Base-by-base conservation (phyloP, 2,888 invertebrate genomes). In the Phaedon cochleariae region DNA sequence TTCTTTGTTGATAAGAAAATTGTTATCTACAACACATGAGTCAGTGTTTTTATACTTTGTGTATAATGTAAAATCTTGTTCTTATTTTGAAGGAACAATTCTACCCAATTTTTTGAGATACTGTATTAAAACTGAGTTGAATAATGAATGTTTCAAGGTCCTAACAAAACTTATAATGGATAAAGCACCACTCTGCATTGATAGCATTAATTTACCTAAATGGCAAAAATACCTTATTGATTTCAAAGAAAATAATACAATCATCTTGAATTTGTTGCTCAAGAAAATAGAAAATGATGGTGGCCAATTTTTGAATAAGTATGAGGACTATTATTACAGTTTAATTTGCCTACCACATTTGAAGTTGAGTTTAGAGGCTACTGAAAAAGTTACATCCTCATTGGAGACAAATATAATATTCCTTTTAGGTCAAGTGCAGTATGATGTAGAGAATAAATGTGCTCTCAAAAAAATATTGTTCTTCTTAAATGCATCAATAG, bases 41-140 rank as follows among this genome's bases (percentile, higher is more conserved):
- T 82, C 84, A 31, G 85, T 91, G 17, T 84, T 90, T 31, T 85
- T 91, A 55, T 85, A 87, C 62, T 90, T 92, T 76, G 87, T 92
- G 1, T 87, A 89, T 74, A 87, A 89, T 80, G 87, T 93, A 2
- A 85, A 88, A 37, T 81, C 86, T 31, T 91, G 90, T 77, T 85
- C 90, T 0, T 89, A 90, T 57, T 93, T 93, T 80, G 93, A 94
- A 77, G 85, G 90, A 70, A 85, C 92, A 31, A 87, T 94, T 67
- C 82, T 94, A 57, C 92, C 93, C 0, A 85, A 87, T 15, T 88
- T 92, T 65, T 75, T 93, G 22, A 87, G 87, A 59, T 87, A 86
- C 75, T 88, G 89, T 34, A 76, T 85, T 17, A 86, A 87, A 55
- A 83, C 84, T 0, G 81, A 85, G 62, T 87, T 90, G 61, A 86